These are phyloP conservation scores for Cololabis saira DNA, from an alignment of 2,113 vertebrate genomes.

Conservation along the genomic window DNA sequence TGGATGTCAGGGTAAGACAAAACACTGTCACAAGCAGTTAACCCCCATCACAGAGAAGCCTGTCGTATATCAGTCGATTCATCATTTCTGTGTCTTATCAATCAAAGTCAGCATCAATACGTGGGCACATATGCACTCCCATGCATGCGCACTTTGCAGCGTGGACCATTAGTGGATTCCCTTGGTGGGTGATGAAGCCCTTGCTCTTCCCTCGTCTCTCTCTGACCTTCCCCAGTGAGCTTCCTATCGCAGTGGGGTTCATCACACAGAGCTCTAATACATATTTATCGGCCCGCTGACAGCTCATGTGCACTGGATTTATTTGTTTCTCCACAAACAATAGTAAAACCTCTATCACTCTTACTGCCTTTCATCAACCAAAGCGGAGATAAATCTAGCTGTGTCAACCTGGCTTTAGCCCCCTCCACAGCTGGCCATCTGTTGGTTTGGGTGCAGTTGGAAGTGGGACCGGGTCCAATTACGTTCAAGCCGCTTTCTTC, in stretches of 20 bases:
- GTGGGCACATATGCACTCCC: not conserved
- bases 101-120: slow-evolving; percentile 52
- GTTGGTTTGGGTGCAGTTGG: slow-evolving; percentile 15
- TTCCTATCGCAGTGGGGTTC: slow-evolving; percentile 64
- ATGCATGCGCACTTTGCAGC: slow-evolving; percentile 48
- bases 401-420: slow-evolving; percentile 26
- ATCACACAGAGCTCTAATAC: slow-evolving; percentile 67
- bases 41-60: slow-evolving; percentile 47
- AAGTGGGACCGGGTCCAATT: slow-evolving; percentile 8
- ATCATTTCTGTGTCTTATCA: slow-evolving; percentile 57
- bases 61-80: slow-evolving; percentile 38
- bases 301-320: slow-evolving; percentile 60
- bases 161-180: slow-evolving; percentile 77
- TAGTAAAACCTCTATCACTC: slow-evolving; percentile 59
- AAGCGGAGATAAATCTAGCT: slow-evolving; percentile 53
- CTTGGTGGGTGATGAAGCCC: slow-evolving; percentile 60
- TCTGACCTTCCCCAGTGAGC: slow-evolving; percentile 73
- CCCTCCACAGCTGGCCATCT: slow-evolving; percentile 49
- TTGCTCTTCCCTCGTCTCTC: slow-evolving; percentile 47
- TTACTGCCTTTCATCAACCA: slow-evolving; percentile 57
- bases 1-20: slow-evolving; percentile 40
- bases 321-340: slow-evolving; percentile 73
- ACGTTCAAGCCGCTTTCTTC: slow-evolving; percentile 35
- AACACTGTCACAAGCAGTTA: slow-evolving; percentile 59
- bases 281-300: slow-evolving; percentile 70